phyloP scores from a whole-genome alignment of 2,888 invertebrate genomes.

The Podabrus alpinus region DNA sequence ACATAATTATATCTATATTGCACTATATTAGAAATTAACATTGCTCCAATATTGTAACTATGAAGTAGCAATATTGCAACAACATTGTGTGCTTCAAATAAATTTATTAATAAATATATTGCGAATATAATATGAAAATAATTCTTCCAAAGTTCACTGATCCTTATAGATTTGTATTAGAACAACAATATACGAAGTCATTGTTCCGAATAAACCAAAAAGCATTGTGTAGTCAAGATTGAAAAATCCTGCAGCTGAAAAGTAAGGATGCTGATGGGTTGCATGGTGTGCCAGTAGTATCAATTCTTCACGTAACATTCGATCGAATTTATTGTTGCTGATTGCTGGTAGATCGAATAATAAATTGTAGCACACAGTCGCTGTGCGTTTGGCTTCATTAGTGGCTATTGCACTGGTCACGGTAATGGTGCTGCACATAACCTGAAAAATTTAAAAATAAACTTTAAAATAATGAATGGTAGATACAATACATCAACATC shows the following conservation, averaged over 20 bases:
- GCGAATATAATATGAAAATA: no score
- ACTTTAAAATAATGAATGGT: no score
- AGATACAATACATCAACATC: no score
- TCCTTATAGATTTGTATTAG: constrained; percentile 34
- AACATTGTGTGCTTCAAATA: no score
- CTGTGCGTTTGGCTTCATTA: background rate
- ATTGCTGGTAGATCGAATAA: constrained; percentile 6
- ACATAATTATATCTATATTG: no score
- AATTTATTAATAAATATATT: no score
- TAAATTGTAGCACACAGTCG: background rate
- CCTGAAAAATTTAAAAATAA: no score
- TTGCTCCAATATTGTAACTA: no score
- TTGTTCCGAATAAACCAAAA: background rate
- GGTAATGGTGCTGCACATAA: background rate
- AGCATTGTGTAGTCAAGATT: background rate
- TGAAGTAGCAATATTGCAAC: no score
- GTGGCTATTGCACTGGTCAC: background rate
- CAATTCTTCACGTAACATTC: background rate
- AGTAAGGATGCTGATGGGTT: background rate
- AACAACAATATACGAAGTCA: constrained; percentile 1
- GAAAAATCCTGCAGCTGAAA: constrained; percentile 25
- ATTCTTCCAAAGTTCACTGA: no score
- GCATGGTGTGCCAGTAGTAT: background rate
- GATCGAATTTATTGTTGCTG: constrained; percentile 3
- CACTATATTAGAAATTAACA: no score